These are phyloP conservation scores for Microtus oregoni DNA, from an alignment of 2,113 vertebrate genomes.

Conservation along the genomic window DNA sequence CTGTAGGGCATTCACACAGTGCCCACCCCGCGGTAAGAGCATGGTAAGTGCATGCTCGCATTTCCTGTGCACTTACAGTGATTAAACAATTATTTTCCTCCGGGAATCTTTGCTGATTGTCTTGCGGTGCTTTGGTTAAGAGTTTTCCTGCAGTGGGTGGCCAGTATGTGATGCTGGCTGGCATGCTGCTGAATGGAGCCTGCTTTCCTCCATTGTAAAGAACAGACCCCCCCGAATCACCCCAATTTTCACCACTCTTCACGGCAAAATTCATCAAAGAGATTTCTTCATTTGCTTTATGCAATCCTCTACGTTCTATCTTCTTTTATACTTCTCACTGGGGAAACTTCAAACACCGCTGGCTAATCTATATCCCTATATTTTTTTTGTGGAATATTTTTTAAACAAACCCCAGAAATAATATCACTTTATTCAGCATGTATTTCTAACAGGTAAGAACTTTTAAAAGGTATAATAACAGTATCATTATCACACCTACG, in stretches of 20 bases:
- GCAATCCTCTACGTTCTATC: not conserved
- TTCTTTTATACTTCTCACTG: not conserved
- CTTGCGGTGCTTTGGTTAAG: rapidly evolving
- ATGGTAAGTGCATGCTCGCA: not conserved
- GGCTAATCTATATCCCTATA: not conserved
- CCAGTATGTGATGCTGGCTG: not conserved
- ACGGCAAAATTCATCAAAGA: not conserved
- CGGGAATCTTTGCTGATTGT: not conserved
- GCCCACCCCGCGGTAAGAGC: not conserved
- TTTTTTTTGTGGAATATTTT: slow-evolving; percentile 13
- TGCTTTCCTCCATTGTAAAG: not conserved
- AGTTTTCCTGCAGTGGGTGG: not conserved
- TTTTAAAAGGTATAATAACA: slow-evolving; percentile 34
- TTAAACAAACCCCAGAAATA: slow-evolving; percentile 32
- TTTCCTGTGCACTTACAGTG: slow-evolving; percentile 11
- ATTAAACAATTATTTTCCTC: slow-evolving; percentile 5
- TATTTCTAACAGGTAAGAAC: not conserved
- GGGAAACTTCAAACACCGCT: slow-evolving; percentile 18
- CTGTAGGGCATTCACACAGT: not conserved
- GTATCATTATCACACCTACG: slow-evolving; percentile 27
- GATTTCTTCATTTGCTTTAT: not conserved
- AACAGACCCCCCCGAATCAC: not conserved
- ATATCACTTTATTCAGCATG: slow-evolving; percentile 10
- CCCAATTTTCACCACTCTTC: not conserved
- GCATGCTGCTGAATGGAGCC: not conserved